These are phyloP conservation scores for Cerastoderma edule DNA, from an alignment of 2,888 invertebrate genomes.

Conservation along the genomic window DNA sequence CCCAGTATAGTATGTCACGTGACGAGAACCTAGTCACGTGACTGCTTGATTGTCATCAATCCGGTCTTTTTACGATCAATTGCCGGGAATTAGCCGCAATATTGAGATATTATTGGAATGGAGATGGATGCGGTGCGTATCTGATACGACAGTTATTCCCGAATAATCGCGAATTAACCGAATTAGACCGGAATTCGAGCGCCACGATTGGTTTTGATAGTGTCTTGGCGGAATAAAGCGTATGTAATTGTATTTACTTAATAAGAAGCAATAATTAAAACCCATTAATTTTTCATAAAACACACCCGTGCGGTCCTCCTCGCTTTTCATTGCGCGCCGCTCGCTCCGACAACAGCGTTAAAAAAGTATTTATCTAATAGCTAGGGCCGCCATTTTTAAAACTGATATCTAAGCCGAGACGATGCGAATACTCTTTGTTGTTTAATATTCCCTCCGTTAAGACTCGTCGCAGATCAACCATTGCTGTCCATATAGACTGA, in stretches of 20 bases:
- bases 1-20: conserved; percentile 7
- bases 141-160: conserved; percentile 36
- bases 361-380: too few species aligned
- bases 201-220: conserved; percentile 59
- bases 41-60: conserved; percentile 23
- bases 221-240: conserved; percentile 38
- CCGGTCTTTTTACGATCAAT: conserved; percentile 39
- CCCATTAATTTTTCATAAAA: conserved; percentile 27
- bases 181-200: conserved; percentile 44
- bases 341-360: too few species aligned
- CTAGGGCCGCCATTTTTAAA: too few species aligned
- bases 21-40: conserved; percentile 17
- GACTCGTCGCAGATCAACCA: too few species aligned
- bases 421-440: too few species aligned
- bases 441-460: too few species aligned
- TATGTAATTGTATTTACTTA: conserved; percentile 52
- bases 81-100: conserved; percentile 33
- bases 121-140: conserved; percentile 46
- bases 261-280: conserved; percentile 30
- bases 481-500: too few species aligned
- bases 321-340: too few species aligned
- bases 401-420: too few species aligned
- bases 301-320: too few species aligned
- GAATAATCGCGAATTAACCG: conserved; percentile 55
- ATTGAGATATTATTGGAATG: conserved; percentile 26